phyloP scores from a whole-genome alignment of 1,140 invertebrate species.

The Diorhabda elongata region DNA sequence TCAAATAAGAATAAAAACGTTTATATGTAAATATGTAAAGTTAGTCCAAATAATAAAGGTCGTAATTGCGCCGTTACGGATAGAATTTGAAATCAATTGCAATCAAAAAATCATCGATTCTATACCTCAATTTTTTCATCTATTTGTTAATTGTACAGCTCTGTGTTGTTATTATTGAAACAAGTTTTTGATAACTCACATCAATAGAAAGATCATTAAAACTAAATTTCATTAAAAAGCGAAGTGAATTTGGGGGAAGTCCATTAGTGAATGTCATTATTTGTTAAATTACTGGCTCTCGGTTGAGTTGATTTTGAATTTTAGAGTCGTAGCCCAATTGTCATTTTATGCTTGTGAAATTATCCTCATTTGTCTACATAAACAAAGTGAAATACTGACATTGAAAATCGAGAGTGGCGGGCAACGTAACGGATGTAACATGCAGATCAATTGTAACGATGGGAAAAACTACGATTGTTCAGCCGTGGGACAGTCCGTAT shows the following conservation, averaged over 20 bases:
- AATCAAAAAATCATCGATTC: too few relatives aligned
- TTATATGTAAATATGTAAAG: too few relatives aligned
- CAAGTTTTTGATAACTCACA: too few relatives aligned
- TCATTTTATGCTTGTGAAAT: slow-evolving; percentile 2
- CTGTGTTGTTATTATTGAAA: too few relatives aligned
- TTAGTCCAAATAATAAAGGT: too few relatives aligned
- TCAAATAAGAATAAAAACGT: too few relatives aligned
- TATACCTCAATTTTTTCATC: too few relatives aligned
- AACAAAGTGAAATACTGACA: slow-evolving; percentile 32
- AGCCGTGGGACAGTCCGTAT: slow-evolving; percentile 42
- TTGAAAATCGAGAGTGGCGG: slow-evolving; percentile 43
- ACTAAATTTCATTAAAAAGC: too few relatives aligned
- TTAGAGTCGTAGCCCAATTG: neutral
- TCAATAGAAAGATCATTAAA: too few relatives aligned
- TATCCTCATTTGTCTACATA: slow-evolving; percentile 23
- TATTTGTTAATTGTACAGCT: too few relatives aligned
- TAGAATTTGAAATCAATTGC: too few relatives aligned
- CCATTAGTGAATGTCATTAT: neutral
- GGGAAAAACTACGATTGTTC: slow-evolving; percentile 43
- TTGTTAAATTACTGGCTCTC: neutral
- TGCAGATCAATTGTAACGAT: slow-evolving; percentile 47
- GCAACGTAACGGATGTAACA: slow-evolving; percentile 42
- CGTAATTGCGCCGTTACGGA: too few relatives aligned
- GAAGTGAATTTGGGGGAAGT: neutral
- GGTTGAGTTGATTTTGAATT: neutral